A percentile compares a stretch with the other conserved stretches of the same genome.
phyloP scores from a whole-genome alignment of 2,113 vertebrate genomes.

The Mus pahari region DNA sequence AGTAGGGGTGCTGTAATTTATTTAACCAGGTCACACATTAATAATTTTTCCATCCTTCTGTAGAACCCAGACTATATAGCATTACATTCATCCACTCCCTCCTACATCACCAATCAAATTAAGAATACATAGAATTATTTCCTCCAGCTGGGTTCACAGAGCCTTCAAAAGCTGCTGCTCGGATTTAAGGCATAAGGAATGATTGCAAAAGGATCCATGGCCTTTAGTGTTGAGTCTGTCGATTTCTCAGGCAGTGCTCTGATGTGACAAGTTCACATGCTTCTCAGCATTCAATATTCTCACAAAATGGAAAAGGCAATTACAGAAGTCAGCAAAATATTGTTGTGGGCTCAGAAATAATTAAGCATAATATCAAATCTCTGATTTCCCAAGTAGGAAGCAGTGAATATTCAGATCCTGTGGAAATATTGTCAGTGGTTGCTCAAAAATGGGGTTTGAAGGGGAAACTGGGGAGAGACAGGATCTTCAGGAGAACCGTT shows the following conservation, averaged over 20 bases:
- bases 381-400: constrained; percentile 48
- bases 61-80: not conserved
- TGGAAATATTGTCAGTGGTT: not conserved
- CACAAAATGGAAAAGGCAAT: constrained; percentile 75
- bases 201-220: not conserved
- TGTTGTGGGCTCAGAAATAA: constrained; percentile 75
- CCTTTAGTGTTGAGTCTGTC: constrained; percentile 30
- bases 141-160: not conserved
- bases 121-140: not conserved
- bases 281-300: constrained; percentile 75
- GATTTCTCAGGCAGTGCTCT: constrained; percentile 59
- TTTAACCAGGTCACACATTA: not conserved
- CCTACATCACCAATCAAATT: not conserved
- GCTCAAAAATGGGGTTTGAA: not conserved
- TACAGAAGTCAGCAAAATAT: constrained; percentile 73
- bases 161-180: not conserved
- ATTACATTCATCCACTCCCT: not conserved
- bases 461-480: no score
- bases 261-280: constrained; percentile 59
- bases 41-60: not conserved
- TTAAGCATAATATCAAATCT: constrained; percentile 75
- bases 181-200: not conserved
- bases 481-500: not conserved
- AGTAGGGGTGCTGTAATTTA: not conserved
- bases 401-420: not conserved